Evolutionary conservation across 2,888 invertebrate species (phyloP), one percentile per base, ranked within the genome.

Genomic region (Drosophila mayaguana): DNA sequence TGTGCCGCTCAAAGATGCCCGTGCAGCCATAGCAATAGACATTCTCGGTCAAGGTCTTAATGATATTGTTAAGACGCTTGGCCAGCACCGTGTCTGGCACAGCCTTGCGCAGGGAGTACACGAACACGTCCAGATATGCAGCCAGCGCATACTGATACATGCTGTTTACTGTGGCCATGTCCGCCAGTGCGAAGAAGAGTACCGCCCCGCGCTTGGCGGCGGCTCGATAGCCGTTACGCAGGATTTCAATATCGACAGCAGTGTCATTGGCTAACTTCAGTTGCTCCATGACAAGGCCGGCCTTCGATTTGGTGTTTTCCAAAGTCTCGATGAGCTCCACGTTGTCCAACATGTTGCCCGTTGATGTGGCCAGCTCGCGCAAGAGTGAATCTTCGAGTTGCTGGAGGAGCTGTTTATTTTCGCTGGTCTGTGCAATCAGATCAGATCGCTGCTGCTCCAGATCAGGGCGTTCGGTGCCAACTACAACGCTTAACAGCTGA

Each of bases 81-180:
- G 91, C 83, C 1, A 98, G 92, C n/a, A 96, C 94, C 2, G 96
- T 95, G 90, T 98, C 97, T 0, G 97, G 97, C 91, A 97, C 94
- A 5, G 97, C 96, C 92, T 96, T 97, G 66, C 95, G 95, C 59
- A 98, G 93, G 0, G 98, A 96, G 90, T 94, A 96, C 1, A 95
- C 94, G 89, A 98, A 98, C 2, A 98, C 97, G 77, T 96, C 96
- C 34, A 98, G 93, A 88, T 98, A 98, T 0, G 97, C 96, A 2
- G 95, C 95, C 63, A 98, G 93, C 0, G 98, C 97, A 92, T 98
- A 98, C 90, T 98, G 98, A 91, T 98, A 98, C 98, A 98, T 98
- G 42, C 95, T 93, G 92, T 97, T 97, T 4, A 98, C 96, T 0
- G 95, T 94, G 0, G 97, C 96, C 97, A 98, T 97, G 90, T 98